phyloP scores from a whole-genome alignment of 2,113 vertebrate species.

The Hemicordylus capensis region DNA sequence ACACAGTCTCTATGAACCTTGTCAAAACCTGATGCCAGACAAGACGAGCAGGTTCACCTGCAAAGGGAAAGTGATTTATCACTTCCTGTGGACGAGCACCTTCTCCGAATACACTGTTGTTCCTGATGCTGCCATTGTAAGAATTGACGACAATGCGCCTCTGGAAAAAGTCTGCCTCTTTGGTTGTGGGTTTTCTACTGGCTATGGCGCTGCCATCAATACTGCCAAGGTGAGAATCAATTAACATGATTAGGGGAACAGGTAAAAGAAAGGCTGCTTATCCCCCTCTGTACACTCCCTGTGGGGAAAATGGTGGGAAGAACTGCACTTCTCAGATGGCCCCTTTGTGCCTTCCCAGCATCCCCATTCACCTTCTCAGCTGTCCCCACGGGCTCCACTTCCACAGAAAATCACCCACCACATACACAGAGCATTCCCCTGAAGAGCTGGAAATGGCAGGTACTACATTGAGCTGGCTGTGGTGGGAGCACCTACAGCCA shows the following conservation, averaged over 20 bases:
- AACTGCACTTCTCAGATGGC: too few relatives aligned
- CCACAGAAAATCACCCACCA: too few relatives aligned
- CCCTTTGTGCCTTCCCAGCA: too few relatives aligned
- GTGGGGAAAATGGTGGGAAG: not conserved
- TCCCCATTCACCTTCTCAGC: too few relatives aligned
- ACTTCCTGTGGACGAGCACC: constrained; percentile 82
- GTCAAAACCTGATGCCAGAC: constrained; percentile 64
- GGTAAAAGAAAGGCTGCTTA: not conserved
- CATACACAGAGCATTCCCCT: too few relatives aligned
- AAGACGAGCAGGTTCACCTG: constrained; percentile 79
- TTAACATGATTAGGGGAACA: rapidly evolving
- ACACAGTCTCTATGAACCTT: not conserved
- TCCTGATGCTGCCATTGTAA: constrained; percentile 73
- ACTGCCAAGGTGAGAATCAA: constrained; percentile 75
- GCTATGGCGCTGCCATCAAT: constrained; percentile 87
- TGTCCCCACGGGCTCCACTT: too few relatives aligned
- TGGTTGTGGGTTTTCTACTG: constrained; percentile 82
- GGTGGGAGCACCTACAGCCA: too few relatives aligned
- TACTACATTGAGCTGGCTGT: too few relatives aligned
- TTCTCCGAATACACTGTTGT: constrained; percentile 87
- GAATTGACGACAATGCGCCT: constrained; percentile 80
- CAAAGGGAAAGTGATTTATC: constrained; percentile 79
- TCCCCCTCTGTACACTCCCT: too few relatives aligned
- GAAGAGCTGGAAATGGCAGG: too few relatives aligned
- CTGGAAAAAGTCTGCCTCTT: constrained; percentile 84